A percentile compares a stretch with the other conserved stretches of the same genome.
Evolutionary conservation across 1,140 invertebrate genomes (phyloP).

Genomic region (Samia ricini): DNA sequence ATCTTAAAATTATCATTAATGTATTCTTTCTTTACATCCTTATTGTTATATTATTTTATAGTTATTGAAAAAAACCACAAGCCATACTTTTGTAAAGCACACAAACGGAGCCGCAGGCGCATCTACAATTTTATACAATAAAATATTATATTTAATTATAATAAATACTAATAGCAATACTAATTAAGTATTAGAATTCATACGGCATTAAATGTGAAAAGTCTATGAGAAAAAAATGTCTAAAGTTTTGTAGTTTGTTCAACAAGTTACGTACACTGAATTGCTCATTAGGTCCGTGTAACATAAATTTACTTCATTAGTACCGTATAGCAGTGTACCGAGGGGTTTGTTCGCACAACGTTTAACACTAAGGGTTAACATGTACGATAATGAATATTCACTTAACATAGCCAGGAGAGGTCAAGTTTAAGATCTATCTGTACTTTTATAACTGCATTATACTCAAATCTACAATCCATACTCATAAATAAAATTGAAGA

Average conservation of each 20-base stretch:
- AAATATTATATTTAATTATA: no score
- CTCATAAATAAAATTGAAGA: no score
- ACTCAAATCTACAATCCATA: neutral
- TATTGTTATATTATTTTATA: no score
- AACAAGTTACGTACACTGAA: neutral
- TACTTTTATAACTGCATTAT: neutral
- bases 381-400: neutral
- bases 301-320: conserved; percentile 30
- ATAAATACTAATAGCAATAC: no score
- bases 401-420: neutral
- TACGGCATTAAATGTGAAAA: neutral
- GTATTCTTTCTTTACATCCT: no score
- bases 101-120: no score
- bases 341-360: neutral
- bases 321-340: neutral
- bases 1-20: no score
- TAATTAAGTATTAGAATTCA: neutral
- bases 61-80: no score
- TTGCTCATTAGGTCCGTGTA: conserved; percentile 7
- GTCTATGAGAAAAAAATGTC: neutral
- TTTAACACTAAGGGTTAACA: neutral
- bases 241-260: neutral
- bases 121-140: no score
- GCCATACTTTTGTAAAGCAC: no score
- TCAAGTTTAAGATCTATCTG: neutral